Base-by-base conservation (phyloP, 2,888 invertebrate species). In the Monochamus alternatus region DNA sequence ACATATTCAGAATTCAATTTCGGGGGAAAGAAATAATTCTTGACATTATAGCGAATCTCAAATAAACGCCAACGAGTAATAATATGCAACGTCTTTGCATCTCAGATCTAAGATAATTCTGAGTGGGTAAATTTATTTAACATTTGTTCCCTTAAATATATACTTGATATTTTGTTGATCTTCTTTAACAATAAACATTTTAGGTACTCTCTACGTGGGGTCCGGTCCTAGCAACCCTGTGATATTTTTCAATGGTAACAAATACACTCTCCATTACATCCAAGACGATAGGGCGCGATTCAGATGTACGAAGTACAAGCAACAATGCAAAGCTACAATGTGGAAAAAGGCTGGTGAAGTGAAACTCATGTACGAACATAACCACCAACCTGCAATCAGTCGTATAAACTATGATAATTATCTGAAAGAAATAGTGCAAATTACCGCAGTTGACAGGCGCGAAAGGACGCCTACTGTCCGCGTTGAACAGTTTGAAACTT, bases 151-250 rank as follows among this genome's bases (percentile, higher is more conserved):
- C 38, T 7, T 38, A 38, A 38, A 38, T 38, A 38, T 4, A 7
- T 38, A 38, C 38, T 7, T 5, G 7, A 4, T 38, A 38, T 38
- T 38, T 38, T 7, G 5, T 38, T 38, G 4, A 38, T 38, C 38
- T 12, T 3, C 3, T 8, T 47, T 47, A 47, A 47, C 4, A 12
- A 10, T 12, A 12, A 47, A 8, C 0, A 9, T 63, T 63, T 63
- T 63, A 63, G 62, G 62, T n/a, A 63, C 43, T 9, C 43, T 63
- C 14, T 63, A 63, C 4, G n/a, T 43, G 3, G 62, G 14, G 38
- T 12, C 62, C 8, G 62, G 62, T 14, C 62, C 43, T n/a, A 63
- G 62, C 22, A 63, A 63, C 12, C 62, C 62, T n/a, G 43, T 63
- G 22, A 63, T 63, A 43, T 43, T 63, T 8, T 43, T 63, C 3